phyloP scores from a whole-genome alignment of 2,888 invertebrate genomes.

The Agriopis marginaria region DNA sequence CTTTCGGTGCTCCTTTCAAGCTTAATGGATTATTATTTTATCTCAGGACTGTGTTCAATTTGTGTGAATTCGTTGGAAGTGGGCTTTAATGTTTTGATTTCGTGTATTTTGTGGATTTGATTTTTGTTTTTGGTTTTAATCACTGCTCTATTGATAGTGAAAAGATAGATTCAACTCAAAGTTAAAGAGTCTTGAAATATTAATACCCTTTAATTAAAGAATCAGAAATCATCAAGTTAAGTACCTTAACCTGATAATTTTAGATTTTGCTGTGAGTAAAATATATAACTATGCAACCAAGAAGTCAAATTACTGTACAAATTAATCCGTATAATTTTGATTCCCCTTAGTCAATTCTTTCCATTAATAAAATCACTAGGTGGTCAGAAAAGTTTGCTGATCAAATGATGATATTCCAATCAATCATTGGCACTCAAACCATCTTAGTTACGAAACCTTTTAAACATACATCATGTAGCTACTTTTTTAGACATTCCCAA shows the following conservation, averaged over 20 bases:
- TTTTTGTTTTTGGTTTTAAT: conserved; percentile 11
- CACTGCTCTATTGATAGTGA: background rate
- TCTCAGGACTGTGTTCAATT: conserved; percentile 46
- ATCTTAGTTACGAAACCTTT: conserved; percentile 38
- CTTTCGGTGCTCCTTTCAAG: conserved; percentile 58
- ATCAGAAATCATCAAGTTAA: too few species aligned
- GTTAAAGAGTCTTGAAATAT: too few species aligned
- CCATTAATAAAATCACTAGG: conserved; percentile 41
- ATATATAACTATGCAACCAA: background rate
- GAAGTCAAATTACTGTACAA: background rate
- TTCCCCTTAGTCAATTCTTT: conserved; percentile 1
- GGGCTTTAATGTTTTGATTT: conserved; percentile 40
- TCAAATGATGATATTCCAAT: conserved; percentile 41
- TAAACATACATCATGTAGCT: conserved; percentile 51
- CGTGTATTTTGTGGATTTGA: background rate
- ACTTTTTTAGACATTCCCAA: conserved; percentile 53
- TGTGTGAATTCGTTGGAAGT: conserved; percentile 49
- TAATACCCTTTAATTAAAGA: too few species aligned
- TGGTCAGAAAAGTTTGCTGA: conserved; percentile 33
- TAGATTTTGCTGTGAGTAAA: background rate
- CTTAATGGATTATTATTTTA: conserved; percentile 57
- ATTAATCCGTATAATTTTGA: background rate
- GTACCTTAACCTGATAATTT: background rate
- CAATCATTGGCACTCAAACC: conserved; percentile 45
- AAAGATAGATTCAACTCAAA: too few species aligned